Percentiles rank a stretch among this genome's conserved stretches.
These are phyloP conservation scores for Hymenochirus boettgeri DNA, from an alignment of 2,113 vertebrate genomes.

Conservation along the genomic window DNA sequence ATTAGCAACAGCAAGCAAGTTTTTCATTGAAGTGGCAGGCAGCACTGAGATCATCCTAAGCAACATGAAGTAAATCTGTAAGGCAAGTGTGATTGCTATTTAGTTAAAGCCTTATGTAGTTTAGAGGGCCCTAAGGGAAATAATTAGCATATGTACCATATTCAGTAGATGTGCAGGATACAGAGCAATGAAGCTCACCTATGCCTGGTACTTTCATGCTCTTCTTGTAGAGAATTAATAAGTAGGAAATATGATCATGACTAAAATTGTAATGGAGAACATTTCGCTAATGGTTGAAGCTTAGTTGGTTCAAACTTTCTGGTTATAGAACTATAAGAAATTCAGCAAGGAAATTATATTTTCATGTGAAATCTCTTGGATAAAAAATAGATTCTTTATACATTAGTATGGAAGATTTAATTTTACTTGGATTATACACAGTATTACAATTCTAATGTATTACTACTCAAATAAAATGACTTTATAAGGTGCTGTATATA, in stretches of 20 bases:
- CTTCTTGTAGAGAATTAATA: constrained; percentile 1
- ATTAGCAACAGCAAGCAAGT: constrained; percentile 1
- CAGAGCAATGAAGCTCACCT: constrained; percentile 3
- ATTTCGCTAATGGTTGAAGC: background rate
- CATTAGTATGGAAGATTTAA: too few relatives aligned
- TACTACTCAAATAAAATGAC: too few relatives aligned
- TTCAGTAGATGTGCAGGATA: constrained; percentile 1
- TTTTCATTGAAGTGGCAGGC: constrained; percentile 1
- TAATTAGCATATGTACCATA: constrained; percentile 3
- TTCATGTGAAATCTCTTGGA: too few relatives aligned
- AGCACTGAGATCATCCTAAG: constrained; percentile 1
- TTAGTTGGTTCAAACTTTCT: background rate
- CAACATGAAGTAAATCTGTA: constrained; percentile 5
- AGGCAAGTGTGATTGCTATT: constrained; percentile 3
- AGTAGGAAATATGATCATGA: constrained; percentile 1
- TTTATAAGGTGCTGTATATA: too few relatives aligned
- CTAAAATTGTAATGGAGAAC: constrained; percentile 3
- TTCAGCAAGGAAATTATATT: too few relatives aligned
- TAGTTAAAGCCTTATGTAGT: constrained; percentile 3
- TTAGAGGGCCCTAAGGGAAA: background rate
- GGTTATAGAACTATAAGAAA: background rate
- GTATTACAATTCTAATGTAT: too few relatives aligned
- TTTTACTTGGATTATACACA: too few relatives aligned
- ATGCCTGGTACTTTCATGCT: constrained; percentile 1
- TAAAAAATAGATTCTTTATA: too few relatives aligned